Evolutionary conservation across 2,113 vertebrate species (phyloP), one percentile per base, ranked within the genome.

Genomic region (Columba janthina): DNA sequence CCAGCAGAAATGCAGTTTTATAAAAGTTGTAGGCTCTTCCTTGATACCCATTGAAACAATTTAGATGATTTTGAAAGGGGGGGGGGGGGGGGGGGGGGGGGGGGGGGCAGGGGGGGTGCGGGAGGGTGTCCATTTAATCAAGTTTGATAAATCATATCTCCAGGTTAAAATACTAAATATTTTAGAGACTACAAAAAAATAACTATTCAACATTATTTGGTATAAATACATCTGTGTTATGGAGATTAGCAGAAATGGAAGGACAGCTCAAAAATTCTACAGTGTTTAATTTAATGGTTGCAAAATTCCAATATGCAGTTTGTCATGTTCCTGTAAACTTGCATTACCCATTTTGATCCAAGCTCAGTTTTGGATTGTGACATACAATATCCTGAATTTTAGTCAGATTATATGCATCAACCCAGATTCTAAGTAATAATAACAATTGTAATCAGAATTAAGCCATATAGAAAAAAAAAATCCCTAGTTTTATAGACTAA

Each of bases 71-170:
- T 92, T 95, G 88, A 93, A 97, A 85, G 85, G 58, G 21, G 36
- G 20, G 64, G 91, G 87, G 8, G 38, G 38, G 38, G 16, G 36
- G 36, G 7, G 36, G 36, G 36, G 7, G 36, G 36, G 7, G 36
- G 36, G n/a, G n/a, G n/a, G n/a, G n/a, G n/a, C n/a, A n/a, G n/a
- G n/a, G n/a, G n/a, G n/a, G n/a, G n/a, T n/a, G n/a, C n/a, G 38
- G 38, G 38, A 38, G 38, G 38, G 38, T 38, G 67, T 96, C 76
- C 44, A 93, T 67, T 96, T 97, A 96, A 94, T 96, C 79, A 90
- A 92, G 88, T 91, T 97, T 92, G 96, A 96, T 93, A 93, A 92
- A 95, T 91, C 85, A 94, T 92, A 96, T 94, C 90, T 96, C 95
- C 83, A 95, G 84, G 95, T 97, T 93, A 96, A 95, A 67, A 46